Evolutionary conservation across 2,113 vertebrate species (phyloP), one percentile per base, ranked within the genome.

Genomic region (Triplophysa siluroides): DNA sequence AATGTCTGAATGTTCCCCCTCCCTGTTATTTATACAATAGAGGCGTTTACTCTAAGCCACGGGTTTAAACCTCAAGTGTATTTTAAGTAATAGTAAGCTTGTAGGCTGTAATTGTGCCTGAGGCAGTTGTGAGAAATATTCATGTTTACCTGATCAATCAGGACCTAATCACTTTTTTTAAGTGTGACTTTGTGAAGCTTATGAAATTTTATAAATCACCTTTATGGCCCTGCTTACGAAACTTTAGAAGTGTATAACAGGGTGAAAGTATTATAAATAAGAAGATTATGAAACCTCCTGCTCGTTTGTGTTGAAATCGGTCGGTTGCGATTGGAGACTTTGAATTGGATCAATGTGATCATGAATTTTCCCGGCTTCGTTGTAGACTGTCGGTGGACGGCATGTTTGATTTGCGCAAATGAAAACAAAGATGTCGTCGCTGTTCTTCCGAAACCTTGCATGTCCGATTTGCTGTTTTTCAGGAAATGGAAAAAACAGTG

Each of bases 31-130:
- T 73, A 76, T 77, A 80, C 63, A 80, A 82, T 84, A 76, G 76
- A 78, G 74, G 78, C 78, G 75, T 89, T 87, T 86, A 85, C 63
- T 83, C 82, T 80, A 74, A 86, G 67, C 84, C 65, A 82, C 86
- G 81, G 74, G 82, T 84, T 90, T 76, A 76, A 72, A 86, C 71
- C 79, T 83, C 58, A 76, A 38, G 33, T 78, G 69, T 76, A 64
- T 85, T 66, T 67, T 47, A 79, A 73, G 60, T 66, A 75, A 76
- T 33, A 66, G 60, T 50, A 67, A 72, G 74, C 62, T 66, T 41
- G 52, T 68, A 70, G 78, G 60, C 23, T 58, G 18, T 62, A 62
- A 67, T 54, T 63, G 50, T 64, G 47, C 71, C 78, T 66, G 18
- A 73, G 69, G 62, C 69, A 26, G 79, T 70, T 11, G 13, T 19